Evolutionary conservation across 92 coral and sea anemone genomes (phyloP).

Genomic region (Plumapathes pennacea): DNA sequence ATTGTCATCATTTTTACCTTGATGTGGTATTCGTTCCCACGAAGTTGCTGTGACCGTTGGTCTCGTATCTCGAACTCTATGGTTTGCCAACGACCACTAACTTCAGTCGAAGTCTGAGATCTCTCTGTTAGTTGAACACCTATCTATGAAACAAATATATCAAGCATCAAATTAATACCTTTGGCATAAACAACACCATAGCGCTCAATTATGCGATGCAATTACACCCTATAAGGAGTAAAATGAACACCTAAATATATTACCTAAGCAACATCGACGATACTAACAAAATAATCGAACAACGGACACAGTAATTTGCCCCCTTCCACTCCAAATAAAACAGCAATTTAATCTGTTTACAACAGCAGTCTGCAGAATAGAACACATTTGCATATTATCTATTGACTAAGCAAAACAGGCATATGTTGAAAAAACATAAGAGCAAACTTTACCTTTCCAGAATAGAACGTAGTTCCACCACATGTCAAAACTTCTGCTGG

Average conservation of each 20-base stretch:
- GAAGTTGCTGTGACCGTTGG: conserved; percentile 41
- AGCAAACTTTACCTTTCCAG: conserved; percentile 65
- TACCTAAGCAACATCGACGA: no score
- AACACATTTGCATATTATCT: background rate
- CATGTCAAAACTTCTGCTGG: conserved; percentile 66
- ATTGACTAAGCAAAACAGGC: no score
- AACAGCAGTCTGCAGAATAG: no score
- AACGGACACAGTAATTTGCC: no score
- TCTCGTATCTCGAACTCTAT: conserved; percentile 67
- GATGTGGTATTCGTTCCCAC: conserved; percentile 53
- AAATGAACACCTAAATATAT: no score
- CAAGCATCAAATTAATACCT: background rate
- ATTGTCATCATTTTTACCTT: conserved; percentile 29
- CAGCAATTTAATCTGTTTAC: background rate
- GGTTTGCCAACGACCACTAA: conserved; percentile 36
- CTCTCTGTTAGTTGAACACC: conserved; percentile 47
- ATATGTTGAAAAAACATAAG: no score
- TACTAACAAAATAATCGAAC: no score
- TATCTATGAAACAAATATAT: conserved; percentile 20
- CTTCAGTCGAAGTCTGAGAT: conserved; percentile 15
- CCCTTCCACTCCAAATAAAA: background rate
- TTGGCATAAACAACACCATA: background rate
- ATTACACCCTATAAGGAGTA: no score
- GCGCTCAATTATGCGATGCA: background rate
- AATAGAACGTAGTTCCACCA: conserved; percentile 70